phyloP scores from a whole-genome alignment of 2,888 invertebrate genomes.

The Acleris laterana region DNA sequence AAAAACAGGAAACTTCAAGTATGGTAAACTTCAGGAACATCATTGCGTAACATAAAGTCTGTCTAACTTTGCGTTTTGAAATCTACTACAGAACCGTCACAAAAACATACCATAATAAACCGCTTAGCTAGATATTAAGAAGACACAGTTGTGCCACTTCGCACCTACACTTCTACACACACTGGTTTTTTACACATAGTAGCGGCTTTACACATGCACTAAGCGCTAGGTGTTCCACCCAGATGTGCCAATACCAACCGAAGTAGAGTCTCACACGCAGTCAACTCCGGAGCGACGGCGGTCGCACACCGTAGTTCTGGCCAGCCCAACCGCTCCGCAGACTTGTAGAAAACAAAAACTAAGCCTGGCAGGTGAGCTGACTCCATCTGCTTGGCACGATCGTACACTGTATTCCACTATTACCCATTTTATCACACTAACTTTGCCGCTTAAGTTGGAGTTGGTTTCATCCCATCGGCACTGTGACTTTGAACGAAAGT shows the following conservation, averaged over 20 bases:
- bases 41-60: no score
- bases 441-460: not conserved
- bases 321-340: conserved; percentile 86
- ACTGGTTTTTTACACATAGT: conserved; percentile 7
- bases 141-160: no score
- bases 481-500: no score
- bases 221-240: conserved; percentile 76
- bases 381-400: conserved; percentile 52
- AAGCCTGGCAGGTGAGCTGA: conserved; percentile 86
- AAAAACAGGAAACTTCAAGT: no score
- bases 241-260: conserved; percentile 71
- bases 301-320: conserved; percentile 86
- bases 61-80: no score
- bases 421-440: not conserved
- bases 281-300: conserved; percentile 54
- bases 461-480: no score
- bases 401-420: conserved; percentile 27
- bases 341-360: conserved; percentile 88
- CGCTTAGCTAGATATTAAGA: no score
- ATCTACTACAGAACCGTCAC: no score
- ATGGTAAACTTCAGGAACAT: no score
- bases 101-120: no score
- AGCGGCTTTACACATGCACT: conserved; percentile 49
- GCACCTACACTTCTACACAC: no score
- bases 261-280: conserved; percentile 62